Conservation (phyloP, 2,797 vertebrate species). For the Parauchenoglanis ngamensis region DNA sequence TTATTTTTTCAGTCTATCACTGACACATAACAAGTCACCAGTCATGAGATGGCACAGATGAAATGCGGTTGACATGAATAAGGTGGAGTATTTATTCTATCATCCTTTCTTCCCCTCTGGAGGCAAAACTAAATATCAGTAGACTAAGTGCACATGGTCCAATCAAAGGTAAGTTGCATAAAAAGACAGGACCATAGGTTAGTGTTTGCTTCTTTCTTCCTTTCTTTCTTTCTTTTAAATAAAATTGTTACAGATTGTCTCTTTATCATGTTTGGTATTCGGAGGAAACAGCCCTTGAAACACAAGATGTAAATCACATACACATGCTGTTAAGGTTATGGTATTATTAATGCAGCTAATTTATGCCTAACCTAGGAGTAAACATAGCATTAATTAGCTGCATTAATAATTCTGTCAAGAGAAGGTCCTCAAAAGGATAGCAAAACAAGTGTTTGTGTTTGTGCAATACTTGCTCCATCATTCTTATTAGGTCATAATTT, state of each 20-base stretch:
- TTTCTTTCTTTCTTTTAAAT: not conserved
- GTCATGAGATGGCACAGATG: not conserved
- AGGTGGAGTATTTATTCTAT: too few species aligned
- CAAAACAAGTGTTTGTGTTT: not conserved
- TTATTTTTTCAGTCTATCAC: not conserved
- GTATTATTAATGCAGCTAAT: not conserved
- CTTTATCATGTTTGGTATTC: too few species aligned
- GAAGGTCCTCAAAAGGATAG: not conserved
- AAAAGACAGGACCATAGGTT: not conserved
- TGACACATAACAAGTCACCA: not conserved
- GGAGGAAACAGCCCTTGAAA: not conserved
- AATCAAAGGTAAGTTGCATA: not conserved
- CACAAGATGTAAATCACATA: not conserved
- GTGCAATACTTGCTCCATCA: not conserved
- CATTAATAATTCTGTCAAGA: not conserved
- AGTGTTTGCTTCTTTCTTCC: not conserved
- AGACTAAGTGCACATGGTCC: not conserved
- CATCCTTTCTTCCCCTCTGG: too few species aligned
- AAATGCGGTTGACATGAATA: not conserved
- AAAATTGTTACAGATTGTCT: not conserved
- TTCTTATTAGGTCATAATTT: not conserved
- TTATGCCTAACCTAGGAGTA: not conserved
- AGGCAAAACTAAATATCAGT: not conserved
- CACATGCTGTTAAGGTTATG: not conserved
- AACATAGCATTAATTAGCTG: not conserved